A percentile compares a stretch with the other conserved stretches of the same genome.
phyloP scores from a whole-genome alignment of 2,888 invertebrate genomes.

The Pantelozetes paolii region DNA sequence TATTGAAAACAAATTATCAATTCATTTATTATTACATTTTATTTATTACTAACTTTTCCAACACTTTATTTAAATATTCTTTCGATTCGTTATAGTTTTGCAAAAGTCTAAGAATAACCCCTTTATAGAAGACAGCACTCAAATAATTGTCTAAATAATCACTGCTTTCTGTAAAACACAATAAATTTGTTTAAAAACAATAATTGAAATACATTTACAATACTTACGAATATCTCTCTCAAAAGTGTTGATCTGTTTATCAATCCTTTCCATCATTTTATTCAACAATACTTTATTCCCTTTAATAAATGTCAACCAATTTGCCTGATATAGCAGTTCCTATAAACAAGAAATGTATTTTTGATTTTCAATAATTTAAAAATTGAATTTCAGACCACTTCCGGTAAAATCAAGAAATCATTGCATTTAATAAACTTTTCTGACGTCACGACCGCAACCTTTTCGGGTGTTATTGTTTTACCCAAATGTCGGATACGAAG shows the following conservation, averaged over 20 bases:
- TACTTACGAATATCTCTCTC: background rate
- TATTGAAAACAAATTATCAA: background rate
- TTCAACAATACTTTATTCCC: background rate
- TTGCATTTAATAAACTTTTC: background rate
- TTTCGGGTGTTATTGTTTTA: slow-evolving; percentile 11
- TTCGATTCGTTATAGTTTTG: background rate
- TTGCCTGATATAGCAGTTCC: background rate
- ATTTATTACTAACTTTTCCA: background rate
- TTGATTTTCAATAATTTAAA: background rate
- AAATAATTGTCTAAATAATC: slow-evolving; percentile 22
- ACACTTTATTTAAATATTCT: background rate
- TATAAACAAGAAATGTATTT: background rate
- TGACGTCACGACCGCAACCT: background rate
- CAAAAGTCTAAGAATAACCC: background rate
- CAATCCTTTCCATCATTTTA: background rate
- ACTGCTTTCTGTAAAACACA: background rate
- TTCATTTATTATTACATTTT: background rate
- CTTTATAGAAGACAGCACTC: background rate
- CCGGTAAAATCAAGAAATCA: slow-evolving; percentile 11
- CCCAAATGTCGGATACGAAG: slow-evolving; percentile 9
- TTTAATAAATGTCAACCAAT: background rate
- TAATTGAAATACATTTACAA: background rate
- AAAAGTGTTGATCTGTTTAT: background rate
- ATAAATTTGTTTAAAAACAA: background rate
- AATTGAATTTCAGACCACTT: background rate